A percentile compares a stretch with the other conserved stretches of the same genome.
These are phyloP conservation scores for Peromyscus maniculatus DNA, from an alignment of 2,113 vertebrate genomes.

Conservation along the genomic window DNA sequence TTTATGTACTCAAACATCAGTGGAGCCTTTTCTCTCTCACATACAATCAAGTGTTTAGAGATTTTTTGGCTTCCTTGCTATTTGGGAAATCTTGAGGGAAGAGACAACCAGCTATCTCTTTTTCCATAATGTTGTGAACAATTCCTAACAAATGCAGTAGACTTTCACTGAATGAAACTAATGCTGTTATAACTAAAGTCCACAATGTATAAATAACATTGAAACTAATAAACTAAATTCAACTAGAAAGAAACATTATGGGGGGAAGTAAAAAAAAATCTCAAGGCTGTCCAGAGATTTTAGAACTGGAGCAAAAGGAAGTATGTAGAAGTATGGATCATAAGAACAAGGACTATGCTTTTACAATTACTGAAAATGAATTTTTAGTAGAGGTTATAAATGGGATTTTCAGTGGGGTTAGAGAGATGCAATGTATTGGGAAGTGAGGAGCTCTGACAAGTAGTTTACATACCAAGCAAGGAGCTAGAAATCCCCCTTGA, in stretches of 20 bases:
- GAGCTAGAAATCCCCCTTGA: neutral
- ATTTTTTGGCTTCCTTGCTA: neutral
- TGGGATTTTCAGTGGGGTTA: slow-evolving; percentile 40
- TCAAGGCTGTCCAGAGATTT: neutral
- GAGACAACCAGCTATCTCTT: neutral
- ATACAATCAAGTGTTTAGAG: neutral
- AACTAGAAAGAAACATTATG: neutral
- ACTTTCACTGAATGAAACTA: neutral
- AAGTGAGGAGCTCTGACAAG: neutral
- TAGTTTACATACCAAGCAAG: neutral
- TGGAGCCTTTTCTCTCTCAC: neutral
- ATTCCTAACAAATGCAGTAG: neutral
- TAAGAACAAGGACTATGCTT: neutral
- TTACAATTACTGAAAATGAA: neutral
- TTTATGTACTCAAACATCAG: neutral
- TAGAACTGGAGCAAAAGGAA: neutral
- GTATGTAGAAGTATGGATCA: neutral
- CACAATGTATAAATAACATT: neutral
- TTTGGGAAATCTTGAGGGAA: neutral
- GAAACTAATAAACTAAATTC: slow-evolving; percentile 30
- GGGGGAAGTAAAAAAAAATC: neutral
- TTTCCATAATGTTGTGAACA: slow-evolving; percentile 1
- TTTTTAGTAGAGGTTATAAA: slow-evolving; percentile 17
- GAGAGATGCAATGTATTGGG: neutral
- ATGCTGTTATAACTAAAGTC: neutral